Evolutionary conservation across 2,888 invertebrate species (phyloP).

Genomic region (Cataglyphis cursor): DNA sequence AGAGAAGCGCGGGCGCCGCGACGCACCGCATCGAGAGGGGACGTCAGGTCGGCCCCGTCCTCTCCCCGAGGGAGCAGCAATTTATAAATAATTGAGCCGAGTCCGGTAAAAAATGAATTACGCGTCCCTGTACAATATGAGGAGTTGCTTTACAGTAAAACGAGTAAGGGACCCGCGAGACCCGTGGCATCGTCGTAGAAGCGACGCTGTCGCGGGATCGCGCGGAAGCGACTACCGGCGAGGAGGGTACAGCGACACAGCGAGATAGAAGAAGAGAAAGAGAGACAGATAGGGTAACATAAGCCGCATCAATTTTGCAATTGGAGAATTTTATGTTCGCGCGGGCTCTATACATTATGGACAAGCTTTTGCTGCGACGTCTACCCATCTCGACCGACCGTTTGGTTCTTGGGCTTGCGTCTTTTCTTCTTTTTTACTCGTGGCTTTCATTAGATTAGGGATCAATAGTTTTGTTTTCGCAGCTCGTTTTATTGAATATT

Average conservation of each 20-base stretch:
- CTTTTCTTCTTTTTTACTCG: constrained; percentile 28
- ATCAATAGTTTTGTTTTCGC: constrained; percentile 35
- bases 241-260: constrained; percentile 51
- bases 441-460: neutral
- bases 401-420: constrained; percentile 41
- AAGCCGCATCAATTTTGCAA: constrained; percentile 87
- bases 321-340: constrained; percentile 86
- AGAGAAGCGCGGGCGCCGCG: constrained; percentile 39
- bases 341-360: constrained; percentile 84
- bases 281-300: constrained; percentile 78
- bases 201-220: neutral
- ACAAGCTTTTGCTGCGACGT: constrained; percentile 72
- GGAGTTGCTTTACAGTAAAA: constrained; percentile 86
- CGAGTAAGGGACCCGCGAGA: constrained; percentile 85
- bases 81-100: constrained; percentile 87
- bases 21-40: constrained; percentile 55
- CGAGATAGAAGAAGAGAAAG: constrained; percentile 60
- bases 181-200: constrained; percentile 67
- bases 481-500: constrained; percentile 35
- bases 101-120: constrained; percentile 87
- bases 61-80: constrained; percentile 85
- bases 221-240: constrained; percentile 39
- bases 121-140: constrained; percentile 86
- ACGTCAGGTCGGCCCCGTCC: constrained; percentile 71
- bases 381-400: constrained; percentile 59